phyloP scores from a whole-genome alignment of 1,140 invertebrate species.

The Charaxes varanes region DNA sequence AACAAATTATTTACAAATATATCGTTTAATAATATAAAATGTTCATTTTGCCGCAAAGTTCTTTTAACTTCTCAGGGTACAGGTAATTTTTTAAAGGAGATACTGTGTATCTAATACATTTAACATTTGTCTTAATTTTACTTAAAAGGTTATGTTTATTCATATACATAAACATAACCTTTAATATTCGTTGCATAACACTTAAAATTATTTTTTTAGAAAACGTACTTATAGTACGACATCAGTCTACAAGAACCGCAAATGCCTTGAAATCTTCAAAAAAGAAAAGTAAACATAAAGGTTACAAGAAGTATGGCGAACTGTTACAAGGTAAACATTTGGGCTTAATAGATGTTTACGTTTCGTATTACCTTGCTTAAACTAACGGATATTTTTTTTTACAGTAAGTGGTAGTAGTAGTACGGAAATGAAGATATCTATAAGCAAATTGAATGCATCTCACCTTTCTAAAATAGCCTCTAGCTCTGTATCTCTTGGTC shows the following conservation, averaged over 20 bases:
- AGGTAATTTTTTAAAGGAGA: constrained; percentile 29
- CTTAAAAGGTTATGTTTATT: no score
- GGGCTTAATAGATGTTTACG: constrained; percentile 1
- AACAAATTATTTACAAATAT: constrained; percentile 35
- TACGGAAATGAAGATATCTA: constrained; percentile 77
- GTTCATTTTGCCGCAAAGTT: constrained; percentile 57
- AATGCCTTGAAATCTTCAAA: constrained; percentile 45
- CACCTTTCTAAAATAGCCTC: constrained; percentile 78
- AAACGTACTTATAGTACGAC: constrained; percentile 38
- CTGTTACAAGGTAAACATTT: constrained; percentile 50
- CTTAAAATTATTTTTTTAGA: constrained; percentile 45
- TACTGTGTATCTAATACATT: neutral
- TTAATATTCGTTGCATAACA: constrained; percentile 56
- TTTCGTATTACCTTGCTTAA: constrained; percentile 1
- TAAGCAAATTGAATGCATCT: constrained; percentile 77
- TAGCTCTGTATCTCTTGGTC: constrained; percentile 74
- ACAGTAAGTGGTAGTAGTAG: constrained; percentile 77
- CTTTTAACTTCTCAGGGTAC: constrained; percentile 37
- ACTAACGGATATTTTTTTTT: constrained; percentile 24
- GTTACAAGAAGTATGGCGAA: constrained; percentile 66
- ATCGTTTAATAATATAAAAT: constrained; percentile 46
- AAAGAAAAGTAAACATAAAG: constrained; percentile 56
- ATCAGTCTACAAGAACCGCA: constrained; percentile 61
- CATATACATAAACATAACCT: constrained; percentile 43
- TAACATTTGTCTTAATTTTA: neutral